Evolutionary conservation across 2,888 invertebrate species (phyloP).

Genomic region (Pachymerium ferrugineum): DNA sequence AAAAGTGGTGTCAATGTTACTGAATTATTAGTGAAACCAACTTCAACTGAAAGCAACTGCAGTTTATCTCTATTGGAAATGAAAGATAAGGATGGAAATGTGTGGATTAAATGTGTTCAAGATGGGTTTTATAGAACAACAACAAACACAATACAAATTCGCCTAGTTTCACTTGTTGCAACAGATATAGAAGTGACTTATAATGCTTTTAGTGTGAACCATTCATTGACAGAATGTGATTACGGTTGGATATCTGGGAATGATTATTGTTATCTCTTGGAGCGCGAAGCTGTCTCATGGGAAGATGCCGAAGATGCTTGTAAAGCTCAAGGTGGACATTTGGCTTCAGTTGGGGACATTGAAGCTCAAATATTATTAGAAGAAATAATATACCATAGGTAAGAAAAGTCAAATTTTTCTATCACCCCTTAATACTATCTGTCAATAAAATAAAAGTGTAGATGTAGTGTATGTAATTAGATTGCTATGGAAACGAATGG

Average conservation of each 20-base stretch:
- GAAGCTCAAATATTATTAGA: conserved; percentile 61
- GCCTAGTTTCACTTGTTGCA: neutral
- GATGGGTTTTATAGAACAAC: neutral
- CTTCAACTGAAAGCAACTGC: neutral
- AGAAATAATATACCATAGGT: conserved; percentile 61
- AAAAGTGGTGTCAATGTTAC: neutral
- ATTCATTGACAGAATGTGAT: conserved; percentile 51
- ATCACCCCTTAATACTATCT: no score
- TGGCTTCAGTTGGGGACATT: conserved; percentile 61
- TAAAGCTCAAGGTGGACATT: conserved; percentile 59
- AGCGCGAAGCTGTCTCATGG: conserved; percentile 59
- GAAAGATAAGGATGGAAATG: neutral
- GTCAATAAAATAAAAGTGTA: neutral
- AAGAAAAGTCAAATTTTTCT: no score
- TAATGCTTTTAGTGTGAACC: conserved; percentile 36
- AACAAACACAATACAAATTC: neutral
- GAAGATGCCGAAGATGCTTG: conserved; percentile 63
- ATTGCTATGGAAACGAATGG: neutral
- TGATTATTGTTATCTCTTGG: conserved; percentile 61
- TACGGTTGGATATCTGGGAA: conserved; percentile 65
- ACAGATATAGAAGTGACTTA: conserved; percentile 31
- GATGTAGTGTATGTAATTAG: neutral
- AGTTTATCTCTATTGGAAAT: neutral
- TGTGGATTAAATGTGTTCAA: neutral
- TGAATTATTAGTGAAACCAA: neutral